A percentile compares a stretch with the other conserved stretches of the same genome.
phyloP scores from a whole-genome alignment of 1,140 invertebrate genomes.

The Nomia melanderi region DNA sequence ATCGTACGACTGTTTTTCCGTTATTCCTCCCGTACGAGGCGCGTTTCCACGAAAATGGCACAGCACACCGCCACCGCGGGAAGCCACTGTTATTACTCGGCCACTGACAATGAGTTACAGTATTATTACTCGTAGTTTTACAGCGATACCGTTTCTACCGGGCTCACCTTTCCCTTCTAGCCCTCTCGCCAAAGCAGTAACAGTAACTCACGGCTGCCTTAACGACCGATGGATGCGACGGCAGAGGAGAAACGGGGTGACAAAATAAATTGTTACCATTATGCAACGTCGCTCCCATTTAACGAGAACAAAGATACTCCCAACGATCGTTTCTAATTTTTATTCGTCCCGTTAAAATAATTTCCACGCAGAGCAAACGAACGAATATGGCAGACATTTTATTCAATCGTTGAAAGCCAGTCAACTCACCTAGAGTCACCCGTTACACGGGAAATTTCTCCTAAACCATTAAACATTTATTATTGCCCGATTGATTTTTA shows the following conservation, averaged over 20 bases:
- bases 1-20: constrained; percentile 10
- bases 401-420: no score
- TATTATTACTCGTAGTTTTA: constrained; percentile 64
- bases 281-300: not conserved
- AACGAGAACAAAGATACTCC: not conserved
- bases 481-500: no score
- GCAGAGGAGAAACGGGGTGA: constrained; percentile 38
- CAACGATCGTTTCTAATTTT: no score
- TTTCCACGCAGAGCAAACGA: no score
- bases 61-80: constrained; percentile 49
- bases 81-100: constrained; percentile 49
- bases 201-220: constrained; percentile 38
- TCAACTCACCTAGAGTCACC: no score
- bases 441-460: no score
- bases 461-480: no score
- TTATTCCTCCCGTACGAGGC: constrained; percentile 26
- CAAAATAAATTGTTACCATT: constrained; percentile 49
- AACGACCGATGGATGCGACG: constrained; percentile 34
- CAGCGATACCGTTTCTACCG: constrained; percentile 51
- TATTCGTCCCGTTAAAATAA: no score
- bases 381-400: no score
- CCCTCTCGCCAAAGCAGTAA: constrained; percentile 9
- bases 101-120: constrained; percentile 63
- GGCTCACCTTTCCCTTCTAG: constrained; percentile 16
- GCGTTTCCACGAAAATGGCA: constrained; percentile 53